Evolutionary conservation across 2,113 vertebrate genomes (phyloP).

Genomic region (Gallinago media): DNA sequence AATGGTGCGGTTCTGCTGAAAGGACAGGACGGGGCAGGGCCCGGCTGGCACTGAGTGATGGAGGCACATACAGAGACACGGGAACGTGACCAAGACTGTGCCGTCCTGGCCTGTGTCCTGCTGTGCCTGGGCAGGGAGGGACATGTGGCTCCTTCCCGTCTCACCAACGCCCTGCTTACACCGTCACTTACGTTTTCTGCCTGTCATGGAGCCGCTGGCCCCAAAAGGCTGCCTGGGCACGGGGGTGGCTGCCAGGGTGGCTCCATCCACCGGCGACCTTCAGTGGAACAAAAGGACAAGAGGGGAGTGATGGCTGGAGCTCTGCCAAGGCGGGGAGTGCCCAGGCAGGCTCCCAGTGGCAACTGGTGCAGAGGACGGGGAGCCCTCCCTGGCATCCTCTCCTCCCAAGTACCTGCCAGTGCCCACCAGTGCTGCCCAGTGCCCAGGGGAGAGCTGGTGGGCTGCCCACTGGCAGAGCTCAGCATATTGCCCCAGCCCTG

Average conservation of each 20-base stretch:
- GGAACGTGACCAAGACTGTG: accelerated
- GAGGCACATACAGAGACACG: accelerated
- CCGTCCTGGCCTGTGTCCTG: not conserved
- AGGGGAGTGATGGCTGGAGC: accelerated
- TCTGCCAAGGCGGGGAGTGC: accelerated
- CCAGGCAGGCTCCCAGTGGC: not conserved
- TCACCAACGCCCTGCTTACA: not conserved
- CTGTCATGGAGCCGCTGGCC: not conserved
- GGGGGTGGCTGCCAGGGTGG: not conserved
- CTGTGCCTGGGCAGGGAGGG: not conserved
- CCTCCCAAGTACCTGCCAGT: not conserved
- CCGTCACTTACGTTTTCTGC: not conserved
- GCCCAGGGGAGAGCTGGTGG: not conserved
- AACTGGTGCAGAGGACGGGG: not conserved
- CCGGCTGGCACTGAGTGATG: not conserved
- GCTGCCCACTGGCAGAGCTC: not conserved
- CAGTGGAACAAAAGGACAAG: not conserved
- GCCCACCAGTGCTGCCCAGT: not conserved
- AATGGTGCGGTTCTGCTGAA: not conserved
- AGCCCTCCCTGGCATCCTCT: not conserved
- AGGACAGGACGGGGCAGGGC: not conserved
- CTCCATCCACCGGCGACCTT: not conserved
- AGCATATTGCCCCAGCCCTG: not conserved
- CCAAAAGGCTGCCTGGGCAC: accelerated
- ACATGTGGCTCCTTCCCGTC: accelerated